Percentiles rank a stretch among this genome's conserved stretches.
Evolutionary conservation across 2,113 vertebrate species (phyloP).

Genomic region (Cebus imitator): DNA sequence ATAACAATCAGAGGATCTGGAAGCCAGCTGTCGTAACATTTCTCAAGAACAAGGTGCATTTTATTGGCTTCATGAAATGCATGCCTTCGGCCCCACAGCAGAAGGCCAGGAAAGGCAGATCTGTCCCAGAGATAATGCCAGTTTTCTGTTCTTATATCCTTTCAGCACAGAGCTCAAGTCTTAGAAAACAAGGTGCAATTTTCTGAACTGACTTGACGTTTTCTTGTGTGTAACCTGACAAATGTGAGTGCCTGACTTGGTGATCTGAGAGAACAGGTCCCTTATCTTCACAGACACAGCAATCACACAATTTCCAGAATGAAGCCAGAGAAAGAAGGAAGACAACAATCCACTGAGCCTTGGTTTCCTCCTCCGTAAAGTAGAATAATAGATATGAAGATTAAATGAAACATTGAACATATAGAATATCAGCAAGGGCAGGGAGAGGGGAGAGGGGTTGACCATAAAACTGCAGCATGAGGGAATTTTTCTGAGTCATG

Average conservation of each 20-base stretch:
- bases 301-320: not conserved
- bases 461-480: not conserved
- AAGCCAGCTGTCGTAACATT: conserved; percentile 88
- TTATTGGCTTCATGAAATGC: conserved; percentile 82
- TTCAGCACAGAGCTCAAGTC: conserved; percentile 37
- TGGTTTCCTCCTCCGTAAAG: not conserved
- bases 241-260: not conserved
- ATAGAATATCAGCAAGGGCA: not conserved
- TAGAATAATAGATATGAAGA: not conserved
- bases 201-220: not conserved
- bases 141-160: conserved; percentile 51
- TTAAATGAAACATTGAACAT: not conserved
- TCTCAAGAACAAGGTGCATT: conserved; percentile 80
- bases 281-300: not conserved
- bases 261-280: not conserved
- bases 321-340: conserved; percentile 6
- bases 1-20: conserved; percentile 82
- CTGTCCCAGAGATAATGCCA: conserved; percentile 56
- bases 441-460: not conserved
- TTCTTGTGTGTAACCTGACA: not conserved
- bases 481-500: not conserved
- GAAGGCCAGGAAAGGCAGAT: conserved; percentile 67
- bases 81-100: conserved; percentile 72
- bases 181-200: conserved; percentile 6
- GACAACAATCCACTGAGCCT: not conserved